phyloP scores from a whole-genome alignment of 1,140 invertebrate species.

The Eufriesea mexicana region DNA sequence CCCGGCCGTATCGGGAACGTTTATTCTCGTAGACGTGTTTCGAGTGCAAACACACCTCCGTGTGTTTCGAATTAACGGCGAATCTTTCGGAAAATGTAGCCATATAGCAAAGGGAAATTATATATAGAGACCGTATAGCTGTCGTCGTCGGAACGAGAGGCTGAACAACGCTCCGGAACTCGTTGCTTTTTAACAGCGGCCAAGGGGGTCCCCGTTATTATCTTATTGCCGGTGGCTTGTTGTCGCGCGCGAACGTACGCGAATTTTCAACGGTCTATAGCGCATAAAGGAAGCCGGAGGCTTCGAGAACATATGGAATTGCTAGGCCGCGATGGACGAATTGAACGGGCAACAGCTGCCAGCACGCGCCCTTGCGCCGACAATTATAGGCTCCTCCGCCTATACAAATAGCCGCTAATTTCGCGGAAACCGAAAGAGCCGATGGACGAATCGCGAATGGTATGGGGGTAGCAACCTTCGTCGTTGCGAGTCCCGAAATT shows the following conservation, averaged over 20 bases:
- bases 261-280: conserved; percentile 47
- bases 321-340: conserved; percentile 30
- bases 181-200: background rate
- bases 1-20: background rate
- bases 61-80: conserved; percentile 20
- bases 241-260: conserved; percentile 40
- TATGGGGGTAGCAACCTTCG: background rate
- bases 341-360: conserved; percentile 48
- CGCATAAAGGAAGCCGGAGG: conserved; percentile 24
- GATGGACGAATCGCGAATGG: background rate
- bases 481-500: background rate
- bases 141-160: conserved; percentile 36
- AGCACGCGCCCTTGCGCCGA: background rate
- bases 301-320: conserved; percentile 49
- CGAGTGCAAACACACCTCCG: background rate
- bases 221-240: conserved; percentile 38
- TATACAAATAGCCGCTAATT: conserved; percentile 42
- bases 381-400: conserved; percentile 29
- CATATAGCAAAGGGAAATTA: conserved; percentile 24
- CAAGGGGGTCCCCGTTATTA: conserved; percentile 1
- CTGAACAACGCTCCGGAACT: background rate
- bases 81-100: conserved; percentile 21
- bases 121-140: conserved; percentile 43
- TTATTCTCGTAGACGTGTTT: background rate
- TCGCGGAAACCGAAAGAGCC: conserved; percentile 10